Conservation (phyloP, 2,888 invertebrate genomes). For the Cataglyphis rosenhaueri region DNA sequence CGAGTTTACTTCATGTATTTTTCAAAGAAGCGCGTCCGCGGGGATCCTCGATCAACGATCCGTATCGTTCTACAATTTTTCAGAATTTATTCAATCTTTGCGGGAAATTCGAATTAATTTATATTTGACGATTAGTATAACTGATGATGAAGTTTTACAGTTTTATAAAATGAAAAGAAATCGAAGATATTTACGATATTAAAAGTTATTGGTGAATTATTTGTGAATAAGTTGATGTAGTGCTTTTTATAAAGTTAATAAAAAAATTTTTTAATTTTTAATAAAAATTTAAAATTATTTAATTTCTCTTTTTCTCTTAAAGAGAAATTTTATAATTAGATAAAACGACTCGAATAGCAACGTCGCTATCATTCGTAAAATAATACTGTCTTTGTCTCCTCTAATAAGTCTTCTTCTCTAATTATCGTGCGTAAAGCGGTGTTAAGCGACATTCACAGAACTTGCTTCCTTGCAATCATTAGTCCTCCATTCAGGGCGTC, state of each 20-base stretch:
- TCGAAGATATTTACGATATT: background rate
- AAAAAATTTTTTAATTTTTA: background rate
- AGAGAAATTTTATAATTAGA: background rate
- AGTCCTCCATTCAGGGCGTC: conserved; percentile 38
- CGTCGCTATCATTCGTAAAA: background rate
- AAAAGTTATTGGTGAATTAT: background rate
- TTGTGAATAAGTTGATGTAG: background rate
- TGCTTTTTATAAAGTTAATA: background rate
- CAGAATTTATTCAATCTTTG: background rate
- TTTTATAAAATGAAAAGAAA: background rate
- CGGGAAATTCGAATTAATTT: background rate
- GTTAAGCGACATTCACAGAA: conserved; percentile 42
- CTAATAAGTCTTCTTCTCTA: conserved; percentile 30
- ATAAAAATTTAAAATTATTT: background rate
- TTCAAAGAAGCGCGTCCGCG: conserved; percentile 30
- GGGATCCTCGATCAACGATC: conserved; percentile 25
- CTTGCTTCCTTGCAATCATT: conserved; percentile 51
- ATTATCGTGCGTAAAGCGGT: conserved; percentile 35
- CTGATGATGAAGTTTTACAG: background rate
- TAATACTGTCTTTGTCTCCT: conserved; percentile 23
- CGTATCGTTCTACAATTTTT: background rate
- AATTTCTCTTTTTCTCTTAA: background rate
- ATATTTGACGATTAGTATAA: background rate
- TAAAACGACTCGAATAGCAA: background rate
- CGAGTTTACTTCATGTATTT: conserved; percentile 50